Evolutionary conservation across 1,140 invertebrate species (phyloP).

Genomic region (Hypsibius dujardini): DNA sequence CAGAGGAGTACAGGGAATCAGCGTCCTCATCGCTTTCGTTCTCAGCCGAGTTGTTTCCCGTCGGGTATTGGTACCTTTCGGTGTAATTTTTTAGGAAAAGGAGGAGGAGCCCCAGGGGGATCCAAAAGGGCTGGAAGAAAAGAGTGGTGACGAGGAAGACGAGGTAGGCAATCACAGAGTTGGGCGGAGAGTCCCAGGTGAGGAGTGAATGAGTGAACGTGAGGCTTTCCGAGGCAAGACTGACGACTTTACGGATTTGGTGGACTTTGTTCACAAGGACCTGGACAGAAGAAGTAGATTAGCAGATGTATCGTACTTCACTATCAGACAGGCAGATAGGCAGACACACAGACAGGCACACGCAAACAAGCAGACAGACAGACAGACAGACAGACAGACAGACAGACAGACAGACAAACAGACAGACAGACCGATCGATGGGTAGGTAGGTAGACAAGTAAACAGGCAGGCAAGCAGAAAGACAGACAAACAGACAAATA

Average conservation of each 20-base stretch:
- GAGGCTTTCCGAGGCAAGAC: constrained; percentile 67
- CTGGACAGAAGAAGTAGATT: constrained; percentile 29
- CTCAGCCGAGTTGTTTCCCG: not conserved
- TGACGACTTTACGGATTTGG: constrained; percentile 71
- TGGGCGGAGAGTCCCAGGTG: constrained; percentile 78
- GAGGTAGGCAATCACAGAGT: constrained; percentile 66
- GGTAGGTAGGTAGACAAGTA: no score
- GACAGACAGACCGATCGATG: no score
- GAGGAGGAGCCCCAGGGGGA: constrained; percentile 53
- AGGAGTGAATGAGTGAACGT: constrained; percentile 87
- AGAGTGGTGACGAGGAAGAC: constrained; percentile 61
- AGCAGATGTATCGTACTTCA: no score
- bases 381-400: no score
- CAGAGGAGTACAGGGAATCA: constrained; percentile 19
- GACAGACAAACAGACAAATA: no score
- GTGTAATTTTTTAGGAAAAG: constrained; percentile 50
- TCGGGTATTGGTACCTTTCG: not conserved
- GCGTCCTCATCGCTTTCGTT: constrained; percentile 23
- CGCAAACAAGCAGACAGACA: no score
- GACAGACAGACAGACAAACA: no score
- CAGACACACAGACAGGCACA: not conserved
- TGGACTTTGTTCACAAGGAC: constrained; percentile 83
- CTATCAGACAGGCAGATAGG: not conserved
- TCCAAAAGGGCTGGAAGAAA: constrained; percentile 70
- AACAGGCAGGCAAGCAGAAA: no score